phyloP scores from a whole-genome alignment of 2,888 invertebrate species.

The Amphipyra berbera region DNA sequence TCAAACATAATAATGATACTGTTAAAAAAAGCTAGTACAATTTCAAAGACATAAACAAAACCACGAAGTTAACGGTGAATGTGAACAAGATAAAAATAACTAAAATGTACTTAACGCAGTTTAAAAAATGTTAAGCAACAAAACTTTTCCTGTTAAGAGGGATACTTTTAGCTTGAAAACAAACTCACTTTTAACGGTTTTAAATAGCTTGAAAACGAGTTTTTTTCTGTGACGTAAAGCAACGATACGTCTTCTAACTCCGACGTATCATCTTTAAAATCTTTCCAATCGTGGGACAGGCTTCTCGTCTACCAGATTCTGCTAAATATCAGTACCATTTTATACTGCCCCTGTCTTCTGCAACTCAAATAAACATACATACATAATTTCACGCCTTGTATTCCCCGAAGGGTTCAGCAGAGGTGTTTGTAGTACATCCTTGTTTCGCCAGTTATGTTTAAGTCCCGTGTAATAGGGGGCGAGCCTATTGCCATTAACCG shows the following conservation, averaged over 20 bases:
- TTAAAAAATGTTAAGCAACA: conserved; percentile 32
- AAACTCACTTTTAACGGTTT: conserved; percentile 32
- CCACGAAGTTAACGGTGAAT: conserved; percentile 20
- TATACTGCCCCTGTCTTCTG: no score
- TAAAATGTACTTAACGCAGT: conserved; percentile 35
- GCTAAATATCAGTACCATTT: no score
- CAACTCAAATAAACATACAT: no score
- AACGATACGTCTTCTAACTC: not conserved
- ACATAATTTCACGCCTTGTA: no score
- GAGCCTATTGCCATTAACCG: no score
- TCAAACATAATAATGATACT: not conserved
- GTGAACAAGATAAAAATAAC: conserved; percentile 9
- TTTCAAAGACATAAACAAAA: conserved; percentile 1
- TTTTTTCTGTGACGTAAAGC: conserved; percentile 1
- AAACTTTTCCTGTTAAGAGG: conserved; percentile 32
- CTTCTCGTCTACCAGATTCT: no score
- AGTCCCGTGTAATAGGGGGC: no score
- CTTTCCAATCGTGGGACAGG: no score
- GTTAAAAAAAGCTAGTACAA: not conserved
- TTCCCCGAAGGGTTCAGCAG: no score
- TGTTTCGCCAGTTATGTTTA: no score
- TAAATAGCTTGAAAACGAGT: conserved; percentile 28
- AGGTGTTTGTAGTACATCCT: no score
- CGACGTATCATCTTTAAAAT: not conserved
- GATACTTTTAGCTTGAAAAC: conserved; percentile 19